A percentile compares a stretch with the other conserved stretches of the same genome.
phyloP scores from a whole-genome alignment of 1,140 invertebrate species.

The Vanessa atalanta region DNA sequence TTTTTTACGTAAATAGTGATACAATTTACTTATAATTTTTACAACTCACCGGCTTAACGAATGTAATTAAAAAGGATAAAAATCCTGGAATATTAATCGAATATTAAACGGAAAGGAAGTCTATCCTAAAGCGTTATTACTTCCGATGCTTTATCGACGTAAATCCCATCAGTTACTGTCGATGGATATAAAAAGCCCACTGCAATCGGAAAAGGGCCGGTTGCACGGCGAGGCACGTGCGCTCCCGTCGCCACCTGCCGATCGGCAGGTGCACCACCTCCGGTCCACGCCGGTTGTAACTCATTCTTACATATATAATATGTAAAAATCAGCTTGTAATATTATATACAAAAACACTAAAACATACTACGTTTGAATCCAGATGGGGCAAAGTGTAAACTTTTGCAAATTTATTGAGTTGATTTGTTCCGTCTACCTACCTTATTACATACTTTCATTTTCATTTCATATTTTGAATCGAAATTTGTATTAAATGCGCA shows the following conservation, averaged over 20 bases:
- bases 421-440: too few relatives aligned
- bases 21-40: too few relatives aligned
- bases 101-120: not conserved
- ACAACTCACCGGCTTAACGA: too few relatives aligned
- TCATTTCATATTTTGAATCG: too few relatives aligned
- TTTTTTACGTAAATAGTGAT: too few relatives aligned
- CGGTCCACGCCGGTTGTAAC: constrained; percentile 18
- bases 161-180: constrained; percentile 30
- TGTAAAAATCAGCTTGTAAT: constrained; percentile 2
- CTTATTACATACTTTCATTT: too few relatives aligned
- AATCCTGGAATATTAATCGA: not conserved
- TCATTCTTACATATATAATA: constrained; percentile 24
- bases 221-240: constrained; percentile 37
- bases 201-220: constrained; percentile 40
- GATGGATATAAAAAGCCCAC: constrained; percentile 29
- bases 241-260: constrained; percentile 39
- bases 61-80: not conserved
- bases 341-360: not conserved
- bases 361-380: too few relatives aligned
- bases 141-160: constrained; percentile 20
- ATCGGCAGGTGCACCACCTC: constrained; percentile 26
- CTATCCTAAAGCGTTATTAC: not conserved
- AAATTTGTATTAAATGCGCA: too few relatives aligned
- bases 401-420: too few relatives aligned
- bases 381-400: too few relatives aligned